Evolutionary conservation across 1,140 invertebrate genomes (phyloP), one percentile per base, ranked within the genome.

Genomic region (Wiebesia pumilae): DNA sequence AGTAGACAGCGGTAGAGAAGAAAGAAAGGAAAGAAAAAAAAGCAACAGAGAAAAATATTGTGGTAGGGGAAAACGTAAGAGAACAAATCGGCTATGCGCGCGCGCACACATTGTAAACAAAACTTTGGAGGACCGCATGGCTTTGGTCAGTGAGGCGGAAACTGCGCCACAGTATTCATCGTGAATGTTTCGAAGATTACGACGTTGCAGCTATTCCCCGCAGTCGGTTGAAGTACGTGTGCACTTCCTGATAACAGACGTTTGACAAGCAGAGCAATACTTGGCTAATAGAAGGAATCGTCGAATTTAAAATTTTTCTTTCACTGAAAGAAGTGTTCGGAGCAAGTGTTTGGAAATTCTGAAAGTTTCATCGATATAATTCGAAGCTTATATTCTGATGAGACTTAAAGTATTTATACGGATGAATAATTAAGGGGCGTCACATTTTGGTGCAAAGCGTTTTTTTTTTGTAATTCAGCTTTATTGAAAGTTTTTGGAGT

Each of bases 131-230:
- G 87, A 91, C 88, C 90, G 89, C 91, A 89, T 92, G 90, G 90
- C 88, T 91, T 87, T 71, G 88, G 91, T 87, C 91, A 93, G 93
- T 93, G 83, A 90, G 88, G 88, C 90, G 87, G 86, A 89, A 90
- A 89, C 91, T 89, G 89, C 75, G 89, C 87, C 86, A 85, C 87
- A 71, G 80, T 33, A 83, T 54, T 54, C 78, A 69, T 87, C 81
- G 85, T 21, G 7, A 16, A 3, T 40, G 21, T 24, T 6, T 40
- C 47, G 33, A 14, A 27, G 58, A 62, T 62, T 24, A 4, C 10
- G 21, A 27, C 6, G 58, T 62, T 62, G 58, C 58, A 27, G 3
- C 3, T 27, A 24, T 6, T 27, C 24, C 24, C 10, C 3, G 51
- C 43, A 14, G 6, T 47, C 14, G 43, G 6, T 47, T 47, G 6